phyloP scores from a whole-genome alignment of 1,140 invertebrate species.

The Galleria mellonella region DNA sequence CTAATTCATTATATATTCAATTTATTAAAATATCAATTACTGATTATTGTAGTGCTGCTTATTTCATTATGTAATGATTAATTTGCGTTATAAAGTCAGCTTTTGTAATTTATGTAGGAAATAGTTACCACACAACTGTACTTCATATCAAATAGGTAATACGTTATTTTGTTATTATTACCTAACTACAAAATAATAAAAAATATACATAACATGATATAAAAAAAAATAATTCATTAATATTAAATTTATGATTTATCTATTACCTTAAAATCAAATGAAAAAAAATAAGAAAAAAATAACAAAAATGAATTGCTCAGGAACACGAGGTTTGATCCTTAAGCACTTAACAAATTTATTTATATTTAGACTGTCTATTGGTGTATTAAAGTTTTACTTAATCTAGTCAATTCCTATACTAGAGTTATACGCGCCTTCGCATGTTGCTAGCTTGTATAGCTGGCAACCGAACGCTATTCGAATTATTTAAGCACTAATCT shows the following conservation, averaged over 20 bases:
- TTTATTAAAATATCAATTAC: slow-evolving; percentile 2
- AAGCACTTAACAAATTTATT: slow-evolving; percentile 53
- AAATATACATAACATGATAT: slow-evolving; percentile 51
- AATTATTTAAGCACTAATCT: slow-evolving; percentile 19
- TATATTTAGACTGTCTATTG: slow-evolving; percentile 54
- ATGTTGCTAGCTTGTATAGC: not conserved
- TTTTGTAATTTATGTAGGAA: slow-evolving; percentile 16
- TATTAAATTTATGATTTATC: slow-evolving; percentile 39
- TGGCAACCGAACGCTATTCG: slow-evolving; percentile 2
- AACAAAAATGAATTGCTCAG: slow-evolving; percentile 51
- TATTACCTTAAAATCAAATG: slow-evolving; percentile 38
- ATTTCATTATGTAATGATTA: slow-evolving; percentile 4
- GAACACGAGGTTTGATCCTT: slow-evolving; percentile 53
- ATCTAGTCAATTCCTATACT: slow-evolving; percentile 69
- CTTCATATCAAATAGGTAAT: slow-evolving; percentile 19
- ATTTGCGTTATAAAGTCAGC: not conserved
- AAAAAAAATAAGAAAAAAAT: slow-evolving; percentile 38
- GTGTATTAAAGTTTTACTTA: slow-evolving; percentile 63
- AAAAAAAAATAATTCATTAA: slow-evolving; percentile 43
- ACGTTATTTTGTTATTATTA: slow-evolving; percentile 23
- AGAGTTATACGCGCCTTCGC: slow-evolving; percentile 35
- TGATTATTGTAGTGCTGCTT: slow-evolving; percentile 5
- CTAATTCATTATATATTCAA: not conserved
- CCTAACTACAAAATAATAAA: slow-evolving; percentile 42
- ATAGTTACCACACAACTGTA: slow-evolving; percentile 19